Base-by-base conservation (phyloP, 2,797 vertebrate species). In the Hoplostethus mediterraneus region DNA sequence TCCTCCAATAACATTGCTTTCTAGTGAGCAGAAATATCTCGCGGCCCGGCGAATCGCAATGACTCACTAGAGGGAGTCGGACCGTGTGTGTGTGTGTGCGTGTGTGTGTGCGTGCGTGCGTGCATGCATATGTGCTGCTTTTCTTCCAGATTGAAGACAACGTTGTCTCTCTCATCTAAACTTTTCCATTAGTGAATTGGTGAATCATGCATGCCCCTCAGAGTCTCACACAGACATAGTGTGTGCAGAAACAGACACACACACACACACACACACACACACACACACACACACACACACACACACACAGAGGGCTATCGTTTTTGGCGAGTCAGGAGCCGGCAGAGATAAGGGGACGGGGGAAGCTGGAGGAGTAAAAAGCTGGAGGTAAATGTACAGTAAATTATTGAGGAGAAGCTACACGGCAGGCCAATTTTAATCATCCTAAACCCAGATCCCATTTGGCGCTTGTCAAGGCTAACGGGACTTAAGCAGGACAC, bases 371-470 rank as follows among this genome's bases (percentile, higher is more conserved):
- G 63, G 47, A 69, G 73, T 74, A 82, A 76, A 71, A 86, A 21
- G 72, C 77, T 53, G 60, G 49, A 87, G 70, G 82, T 85, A 87
- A 88, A 84, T 80, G 79, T 83, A 82, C 59, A 74, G 87, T 89
- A 87, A 88, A 90, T 90, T 90, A 89, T 89, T 90, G 71, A 91
- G 67, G 83, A 73, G 80, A 73, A 72, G 68, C 57, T 85, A 82
- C 83, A 82, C 69, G 64, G 65, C 72, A 82, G 71, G 60, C 70
- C 52, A 79, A 77, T 64, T 82, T 86, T 79, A 83, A 84, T 81
- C 79, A 69, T 66, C 77, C 75, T 71, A 77, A 85, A 86, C 64
- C 79, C 68, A 1, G 63, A 86, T 86, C 75, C 74, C 80, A 85
- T 87, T 85, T 74, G 85, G 75, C 38, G 63, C 75, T 67, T 75